These are phyloP conservation scores for Halcyon badia DNA, from an alignment of 2,797 vertebrate genomes.

Conservation along the genomic window DNA sequence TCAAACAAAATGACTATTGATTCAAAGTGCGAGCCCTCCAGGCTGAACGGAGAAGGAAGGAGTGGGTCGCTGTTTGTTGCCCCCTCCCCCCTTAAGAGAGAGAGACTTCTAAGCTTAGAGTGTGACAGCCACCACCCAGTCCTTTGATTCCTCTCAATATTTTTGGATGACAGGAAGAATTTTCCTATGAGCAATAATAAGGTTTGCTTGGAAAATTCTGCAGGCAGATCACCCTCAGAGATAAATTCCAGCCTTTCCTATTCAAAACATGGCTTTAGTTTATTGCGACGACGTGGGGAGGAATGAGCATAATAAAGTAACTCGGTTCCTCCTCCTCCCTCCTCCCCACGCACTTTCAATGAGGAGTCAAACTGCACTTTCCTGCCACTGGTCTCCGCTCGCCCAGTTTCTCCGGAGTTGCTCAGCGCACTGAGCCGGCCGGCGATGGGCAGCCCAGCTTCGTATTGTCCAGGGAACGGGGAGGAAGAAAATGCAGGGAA, in stretches of 20 bases:
- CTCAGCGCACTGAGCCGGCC: background rate
- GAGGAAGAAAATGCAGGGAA: background rate
- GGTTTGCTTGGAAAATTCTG: slow-evolving; percentile 27
- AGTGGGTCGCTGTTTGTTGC: background rate
- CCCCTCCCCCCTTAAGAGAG: background rate
- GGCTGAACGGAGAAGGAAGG: slow-evolving; percentile 52
- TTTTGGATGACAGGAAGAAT: background rate
- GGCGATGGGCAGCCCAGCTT: background rate
- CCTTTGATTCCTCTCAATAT: slow-evolving; percentile 24
- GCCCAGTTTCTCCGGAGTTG: background rate
- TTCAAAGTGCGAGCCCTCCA: slow-evolving; percentile 70
- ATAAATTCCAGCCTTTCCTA: slow-evolving; percentile 32
- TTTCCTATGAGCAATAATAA: background rate
- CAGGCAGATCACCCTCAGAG: slow-evolving; percentile 19
- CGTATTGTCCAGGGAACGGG: background rate
- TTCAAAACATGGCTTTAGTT: slow-evolving; percentile 32
- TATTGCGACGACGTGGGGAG: slow-evolving; percentile 24
- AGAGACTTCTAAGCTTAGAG: slow-evolving; percentile 9
- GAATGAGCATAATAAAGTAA: slow-evolving; percentile 50
- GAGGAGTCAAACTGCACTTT: background rate
- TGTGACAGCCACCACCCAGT: slow-evolving; percentile 34
- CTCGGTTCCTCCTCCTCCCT: slow-evolving; percentile 27
- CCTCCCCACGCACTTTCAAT: slow-evolving; percentile 8
- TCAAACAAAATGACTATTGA: slow-evolving; percentile 73
- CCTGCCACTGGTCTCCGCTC: background rate